Conservation (phyloP, 92 coral and sea anemone species). For the Ricordea florida region DNA sequence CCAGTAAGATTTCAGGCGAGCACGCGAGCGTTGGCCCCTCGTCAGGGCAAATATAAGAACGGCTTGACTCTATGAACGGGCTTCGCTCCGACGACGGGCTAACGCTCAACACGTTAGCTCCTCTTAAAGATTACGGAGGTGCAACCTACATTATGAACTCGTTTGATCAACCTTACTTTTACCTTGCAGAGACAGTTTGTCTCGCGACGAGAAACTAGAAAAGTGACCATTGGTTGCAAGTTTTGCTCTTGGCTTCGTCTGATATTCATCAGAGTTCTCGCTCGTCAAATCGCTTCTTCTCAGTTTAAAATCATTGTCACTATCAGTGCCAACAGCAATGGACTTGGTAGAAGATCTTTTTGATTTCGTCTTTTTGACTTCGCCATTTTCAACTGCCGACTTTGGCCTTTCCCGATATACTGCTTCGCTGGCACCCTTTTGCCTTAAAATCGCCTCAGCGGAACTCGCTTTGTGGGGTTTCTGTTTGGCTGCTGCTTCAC, state of each 20-base stretch:
- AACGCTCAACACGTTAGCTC: no score
- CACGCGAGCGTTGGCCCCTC: no score
- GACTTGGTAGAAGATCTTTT: slow-evolving; percentile 64
- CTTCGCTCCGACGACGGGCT: no score
- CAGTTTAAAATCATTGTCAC: slow-evolving; percentile 38
- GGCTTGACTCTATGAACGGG: no score
- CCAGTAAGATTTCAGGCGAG: no score
- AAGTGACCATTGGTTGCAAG: slow-evolving; percentile 23
- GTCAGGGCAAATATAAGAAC: no score
- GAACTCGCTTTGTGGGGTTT: slow-evolving; percentile 41
- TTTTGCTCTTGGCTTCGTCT: slow-evolving; percentile 8
- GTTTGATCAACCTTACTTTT: no score
- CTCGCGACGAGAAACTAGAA: slow-evolving; percentile 27
- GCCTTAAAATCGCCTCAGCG: slow-evolving; percentile 4
- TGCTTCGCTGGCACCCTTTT: background rate
- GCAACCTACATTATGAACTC: no score
- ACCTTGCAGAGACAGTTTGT: slow-evolving; percentile 9
- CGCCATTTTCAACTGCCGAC: background rate
- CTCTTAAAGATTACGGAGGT: no score
- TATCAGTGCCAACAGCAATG: slow-evolving; percentile 66
- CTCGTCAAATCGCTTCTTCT: background rate
- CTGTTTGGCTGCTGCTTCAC: slow-evolving; percentile 24
- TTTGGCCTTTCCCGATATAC: background rate
- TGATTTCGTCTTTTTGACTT: slow-evolving; percentile 2
- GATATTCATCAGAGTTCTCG: background rate